Evolutionary conservation across 2,113 vertebrate genomes (phyloP).

Genomic region (Isichthys henryi): DNA sequence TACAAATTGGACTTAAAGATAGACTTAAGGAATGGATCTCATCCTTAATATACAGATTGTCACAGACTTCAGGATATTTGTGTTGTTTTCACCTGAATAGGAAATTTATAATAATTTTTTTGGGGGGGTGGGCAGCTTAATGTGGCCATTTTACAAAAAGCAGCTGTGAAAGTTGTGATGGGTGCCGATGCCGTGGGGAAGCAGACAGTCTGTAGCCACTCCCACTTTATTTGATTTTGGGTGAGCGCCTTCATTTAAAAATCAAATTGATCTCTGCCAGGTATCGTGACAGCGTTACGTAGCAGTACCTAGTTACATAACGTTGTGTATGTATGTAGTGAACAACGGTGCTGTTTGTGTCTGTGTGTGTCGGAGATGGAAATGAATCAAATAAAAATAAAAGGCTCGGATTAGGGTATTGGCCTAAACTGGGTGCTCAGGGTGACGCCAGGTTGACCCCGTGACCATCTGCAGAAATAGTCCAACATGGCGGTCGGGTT

Average conservation of each 20-base stretch:
- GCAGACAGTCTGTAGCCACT: background rate
- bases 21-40: background rate
- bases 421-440: background rate
- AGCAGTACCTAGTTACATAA: background rate
- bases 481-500: constrained; percentile 16
- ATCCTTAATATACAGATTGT: background rate
- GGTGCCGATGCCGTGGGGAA: background rate
- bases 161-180: no score
- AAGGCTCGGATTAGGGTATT: background rate
- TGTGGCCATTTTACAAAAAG: background rate
- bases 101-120: background rate
- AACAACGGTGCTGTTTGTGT: background rate
- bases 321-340: background rate
- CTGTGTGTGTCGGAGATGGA: background rate
- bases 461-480: constrained; percentile 64
- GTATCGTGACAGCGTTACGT: background rate
- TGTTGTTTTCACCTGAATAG: background rate
- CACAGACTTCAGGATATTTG: background rate
- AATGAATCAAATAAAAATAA: background rate
- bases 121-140: background rate
- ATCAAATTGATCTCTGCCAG: background rate
- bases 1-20: background rate
- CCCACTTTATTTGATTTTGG: background rate
- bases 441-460: background rate
- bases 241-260: background rate